A percentile compares a stretch with the other conserved stretches of the same genome.
phyloP scores from a whole-genome alignment of 2,888 invertebrate species.

The Ophioninae sp. region DNA sequence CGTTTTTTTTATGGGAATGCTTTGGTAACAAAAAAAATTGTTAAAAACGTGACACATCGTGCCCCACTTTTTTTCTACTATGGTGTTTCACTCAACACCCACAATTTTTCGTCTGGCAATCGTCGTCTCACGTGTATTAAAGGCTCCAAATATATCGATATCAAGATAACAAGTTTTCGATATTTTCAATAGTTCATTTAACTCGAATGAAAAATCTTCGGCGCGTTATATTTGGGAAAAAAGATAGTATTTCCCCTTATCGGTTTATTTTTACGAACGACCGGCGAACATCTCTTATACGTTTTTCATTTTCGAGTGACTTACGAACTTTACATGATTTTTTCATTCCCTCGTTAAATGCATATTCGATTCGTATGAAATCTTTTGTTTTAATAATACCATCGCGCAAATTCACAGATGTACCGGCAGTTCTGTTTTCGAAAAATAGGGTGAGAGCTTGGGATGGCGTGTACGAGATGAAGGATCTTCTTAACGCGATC shows the following conservation, averaged over 20 bases:
- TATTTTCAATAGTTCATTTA: neutral
- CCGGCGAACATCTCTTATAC: neutral
- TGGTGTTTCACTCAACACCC: neutral
- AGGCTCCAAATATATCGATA: neutral
- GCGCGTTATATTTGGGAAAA: neutral
- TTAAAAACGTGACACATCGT: too few species aligned
- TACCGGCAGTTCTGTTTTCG: constrained; percentile 13
- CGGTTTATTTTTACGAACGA: neutral
- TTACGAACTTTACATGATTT: neutral
- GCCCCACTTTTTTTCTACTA: too few species aligned
- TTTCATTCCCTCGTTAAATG: neutral
- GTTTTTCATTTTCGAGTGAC: constrained; percentile 10
- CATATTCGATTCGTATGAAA: constrained; percentile 28
- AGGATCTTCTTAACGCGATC: constrained; percentile 2
- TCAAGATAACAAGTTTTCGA: neutral
- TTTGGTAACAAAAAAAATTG: too few species aligned
- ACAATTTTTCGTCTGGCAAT: neutral
- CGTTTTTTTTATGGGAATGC: too few species aligned
- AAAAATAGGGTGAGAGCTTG: constrained; percentile 37
- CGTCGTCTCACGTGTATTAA: neutral
- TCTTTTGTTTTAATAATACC: constrained; percentile 20
- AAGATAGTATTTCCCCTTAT: neutral
- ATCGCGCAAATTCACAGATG: constrained; percentile 34
- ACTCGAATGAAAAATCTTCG: neutral
- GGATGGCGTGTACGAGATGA: constrained; percentile 30